These are phyloP conservation scores for Alouatta palliata DNA, from an alignment of 2,113 vertebrate genomes.

Conservation along the genomic window DNA sequence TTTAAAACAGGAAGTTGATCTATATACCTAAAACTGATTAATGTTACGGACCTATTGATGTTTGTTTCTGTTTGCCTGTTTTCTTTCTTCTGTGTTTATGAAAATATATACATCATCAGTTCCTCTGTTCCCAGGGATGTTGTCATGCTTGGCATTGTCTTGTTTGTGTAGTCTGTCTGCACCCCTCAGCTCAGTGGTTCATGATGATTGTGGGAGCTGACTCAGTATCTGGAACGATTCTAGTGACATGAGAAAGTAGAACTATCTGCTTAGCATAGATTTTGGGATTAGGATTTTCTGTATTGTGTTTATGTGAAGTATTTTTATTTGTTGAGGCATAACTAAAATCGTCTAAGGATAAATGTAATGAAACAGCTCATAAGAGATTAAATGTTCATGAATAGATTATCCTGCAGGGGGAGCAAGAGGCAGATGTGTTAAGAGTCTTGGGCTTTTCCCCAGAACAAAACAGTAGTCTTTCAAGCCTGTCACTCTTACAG, in stretches of 20 bases:
- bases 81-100: background rate
- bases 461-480: background rate
- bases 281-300: background rate
- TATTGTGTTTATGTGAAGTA: background rate
- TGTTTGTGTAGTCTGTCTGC: background rate
- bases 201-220: background rate
- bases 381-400: background rate
- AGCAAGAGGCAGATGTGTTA: background rate
- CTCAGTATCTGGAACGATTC: background rate
- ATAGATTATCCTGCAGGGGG: background rate
- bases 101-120: background rate
- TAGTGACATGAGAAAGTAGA: background rate
- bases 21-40: background rate
- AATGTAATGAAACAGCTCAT: background rate
- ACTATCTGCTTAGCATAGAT: background rate
- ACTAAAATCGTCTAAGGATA: background rate
- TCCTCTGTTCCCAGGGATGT: background rate
- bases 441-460: background rate
- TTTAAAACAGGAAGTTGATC: background rate
- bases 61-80: background rate
- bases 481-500: background rate
- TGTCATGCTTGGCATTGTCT: background rate
- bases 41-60: background rate
- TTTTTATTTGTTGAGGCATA: constrained; percentile 25
- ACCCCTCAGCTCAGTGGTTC: background rate